Conservation (phyloP, 2,113 vertebrate genomes). For the Myodes glareolus region DNA sequence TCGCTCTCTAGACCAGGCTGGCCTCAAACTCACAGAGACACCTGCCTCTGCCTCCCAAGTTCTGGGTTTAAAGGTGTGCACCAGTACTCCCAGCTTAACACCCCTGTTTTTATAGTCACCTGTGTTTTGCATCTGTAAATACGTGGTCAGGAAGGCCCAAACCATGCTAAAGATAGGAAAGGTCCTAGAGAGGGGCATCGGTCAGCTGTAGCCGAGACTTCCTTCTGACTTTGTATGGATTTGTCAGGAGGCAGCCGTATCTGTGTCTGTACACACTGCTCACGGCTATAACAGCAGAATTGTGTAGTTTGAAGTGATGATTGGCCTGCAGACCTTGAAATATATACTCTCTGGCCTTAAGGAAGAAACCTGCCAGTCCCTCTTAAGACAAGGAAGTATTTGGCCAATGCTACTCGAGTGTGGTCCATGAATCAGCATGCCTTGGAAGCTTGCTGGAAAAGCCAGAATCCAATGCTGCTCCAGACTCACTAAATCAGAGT, state of each 20-base stretch:
- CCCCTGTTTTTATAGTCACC: background rate
- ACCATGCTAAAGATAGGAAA: rapidly evolving
- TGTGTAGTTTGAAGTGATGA: background rate
- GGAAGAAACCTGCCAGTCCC: background rate
- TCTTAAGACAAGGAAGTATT: background rate
- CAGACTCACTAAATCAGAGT: slow-evolving; percentile 24
- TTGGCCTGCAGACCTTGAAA: background rate
- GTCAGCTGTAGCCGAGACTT: too few species aligned
- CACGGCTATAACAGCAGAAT: background rate
- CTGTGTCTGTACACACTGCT: rapidly evolving
- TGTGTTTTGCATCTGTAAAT: background rate
- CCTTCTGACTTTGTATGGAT: background rate
- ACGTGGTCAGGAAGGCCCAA: background rate
- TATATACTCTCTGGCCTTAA: background rate
- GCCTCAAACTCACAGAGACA: background rate
- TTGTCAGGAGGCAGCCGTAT: background rate
- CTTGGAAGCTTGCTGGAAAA: slow-evolving; percentile 33
- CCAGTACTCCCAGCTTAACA: background rate
- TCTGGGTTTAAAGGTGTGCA: background rate
- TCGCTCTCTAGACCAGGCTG: background rate
- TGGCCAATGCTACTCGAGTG: background rate
- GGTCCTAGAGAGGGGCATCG: background rate
- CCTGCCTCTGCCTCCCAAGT: background rate
- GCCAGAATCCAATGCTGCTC: background rate
- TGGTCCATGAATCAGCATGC: background rate